Evolutionary conservation across 2,113 vertebrate genomes (phyloP), one percentile per base, ranked within the genome.

Genomic region (Entelurus aequoreus): DNA sequence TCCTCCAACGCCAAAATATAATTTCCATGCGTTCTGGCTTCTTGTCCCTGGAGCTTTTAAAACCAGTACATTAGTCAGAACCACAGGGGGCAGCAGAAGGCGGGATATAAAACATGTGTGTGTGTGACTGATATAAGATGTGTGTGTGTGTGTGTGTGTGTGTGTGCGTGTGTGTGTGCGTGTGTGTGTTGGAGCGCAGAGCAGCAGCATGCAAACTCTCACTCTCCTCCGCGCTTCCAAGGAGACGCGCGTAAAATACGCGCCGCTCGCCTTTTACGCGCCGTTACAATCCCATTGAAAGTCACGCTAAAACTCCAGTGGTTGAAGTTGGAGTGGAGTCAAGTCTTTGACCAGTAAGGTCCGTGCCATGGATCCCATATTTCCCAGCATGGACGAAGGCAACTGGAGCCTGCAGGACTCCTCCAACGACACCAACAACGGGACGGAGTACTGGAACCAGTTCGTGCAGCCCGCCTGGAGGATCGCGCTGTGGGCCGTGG

Each of bases 401-500:
- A 69, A 80, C 59, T 71, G 76, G 68, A 88, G 70, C 58, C 87
- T 84, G n/a, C n/a, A n/a, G 8, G 81, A 55, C 42, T 88, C 85
- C 1, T 88, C 84, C 1, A 81, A 81, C 63, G 11, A 36, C 16
- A 75, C 73, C 1, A 79, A 73, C 42, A 87, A 78, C 71, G 77
- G 77, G 9, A 87, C 87, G 2, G 19, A 2, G 0, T 67, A 86
- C 76, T 63, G 72, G 68, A 97, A 98, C 85, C 94, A 92, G 55
- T 99, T 98, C 0, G 89, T 94, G 56, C 97, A 99, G 84, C 94
- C 95, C 0, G 83, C 84, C 0, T 99, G 97, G 97, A 94, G 92
- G 60, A 94, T 98, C 44, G 92, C 91, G 59, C 93, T 98, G 0
- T 99, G 97, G 97, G 92, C 95, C 1, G 72, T 89, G 0, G 95